Conservation (phyloP, 1,140 invertebrate species). For the Anadara kagoshimensis region DNA sequence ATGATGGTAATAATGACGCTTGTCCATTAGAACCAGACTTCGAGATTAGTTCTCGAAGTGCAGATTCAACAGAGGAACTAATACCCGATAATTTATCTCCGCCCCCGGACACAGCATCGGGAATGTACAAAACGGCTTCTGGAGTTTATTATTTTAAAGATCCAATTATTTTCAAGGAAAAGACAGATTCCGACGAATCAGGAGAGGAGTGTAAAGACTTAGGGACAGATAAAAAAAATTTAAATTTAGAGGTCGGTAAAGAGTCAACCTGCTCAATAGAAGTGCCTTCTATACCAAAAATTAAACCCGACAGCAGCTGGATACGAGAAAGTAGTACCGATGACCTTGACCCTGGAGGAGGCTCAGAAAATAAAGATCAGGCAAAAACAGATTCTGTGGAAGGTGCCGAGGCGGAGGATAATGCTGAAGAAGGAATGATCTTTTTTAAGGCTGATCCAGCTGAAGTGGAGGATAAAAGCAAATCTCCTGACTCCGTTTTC, state of each 20-base stretch:
- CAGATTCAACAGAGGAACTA: conserved; percentile 65
- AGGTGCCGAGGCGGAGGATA: neutral
- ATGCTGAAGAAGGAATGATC: neutral
- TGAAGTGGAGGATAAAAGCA: neutral
- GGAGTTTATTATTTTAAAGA: too few species aligned
- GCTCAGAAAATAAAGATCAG: neutral
- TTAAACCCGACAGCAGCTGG: conserved; percentile 63
- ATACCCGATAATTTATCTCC: conserved; percentile 56
- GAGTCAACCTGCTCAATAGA: too few species aligned
- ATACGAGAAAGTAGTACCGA: conserved; percentile 35
- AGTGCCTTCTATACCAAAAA: conserved; percentile 25
- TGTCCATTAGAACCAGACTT: conserved; percentile 51
- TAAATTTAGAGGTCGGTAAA: too few species aligned
- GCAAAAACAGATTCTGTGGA: neutral
- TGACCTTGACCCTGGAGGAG: neutral
- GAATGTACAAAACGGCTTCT: neutral
- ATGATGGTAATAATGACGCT: neutral
- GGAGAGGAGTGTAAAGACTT: too few species aligned
- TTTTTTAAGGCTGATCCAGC: neutral
- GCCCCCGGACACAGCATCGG: conserved; percentile 10
- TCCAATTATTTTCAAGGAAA: too few species aligned
- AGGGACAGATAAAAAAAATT: too few species aligned
- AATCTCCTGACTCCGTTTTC: neutral
- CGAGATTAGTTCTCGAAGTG: conserved; percentile 62
- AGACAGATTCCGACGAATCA: too few species aligned